phyloP scores from a whole-genome alignment of 2,888 invertebrate species.

The Lampropteryx suffumata region DNA sequence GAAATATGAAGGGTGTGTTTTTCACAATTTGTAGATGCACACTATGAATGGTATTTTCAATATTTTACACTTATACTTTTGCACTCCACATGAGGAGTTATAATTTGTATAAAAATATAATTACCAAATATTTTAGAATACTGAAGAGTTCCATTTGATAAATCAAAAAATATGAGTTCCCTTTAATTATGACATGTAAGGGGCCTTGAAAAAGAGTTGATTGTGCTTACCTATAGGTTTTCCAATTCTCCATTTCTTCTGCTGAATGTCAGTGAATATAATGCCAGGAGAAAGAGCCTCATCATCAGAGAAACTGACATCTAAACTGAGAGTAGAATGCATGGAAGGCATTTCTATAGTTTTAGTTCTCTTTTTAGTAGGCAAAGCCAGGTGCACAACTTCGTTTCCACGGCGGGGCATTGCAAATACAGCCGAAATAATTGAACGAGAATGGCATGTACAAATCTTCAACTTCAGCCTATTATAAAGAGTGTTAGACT shows the following conservation, averaged over 20 bases:
- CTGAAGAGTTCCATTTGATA: too few relatives aligned
- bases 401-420: constrained; percentile 72
- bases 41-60: too few relatives aligned
- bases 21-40: too few relatives aligned
- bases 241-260: constrained; percentile 94
- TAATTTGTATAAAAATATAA: too few relatives aligned
- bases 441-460: constrained; percentile 2
- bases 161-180: too few relatives aligned
- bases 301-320: constrained; percentile 69
- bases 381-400: constrained; percentile 50
- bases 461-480: constrained; percentile 11
- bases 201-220: neutral
- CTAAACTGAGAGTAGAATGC: constrained; percentile 50
- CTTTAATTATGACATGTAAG: too few relatives aligned
- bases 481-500: constrained; percentile 16
- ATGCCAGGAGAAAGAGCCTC: constrained; percentile 86
- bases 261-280: constrained; percentile 89
- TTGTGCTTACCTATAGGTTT: constrained; percentile 88
- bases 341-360: constrained; percentile 43
- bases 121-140: too few relatives aligned
- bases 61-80: too few relatives aligned
- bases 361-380: constrained; percentile 66
- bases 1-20: too few relatives aligned
- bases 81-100: too few relatives aligned
- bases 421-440: constrained; percentile 19